Evolutionary conservation across 2,113 vertebrate species (phyloP).

Genomic region (Cryptotis parvus): DNA sequence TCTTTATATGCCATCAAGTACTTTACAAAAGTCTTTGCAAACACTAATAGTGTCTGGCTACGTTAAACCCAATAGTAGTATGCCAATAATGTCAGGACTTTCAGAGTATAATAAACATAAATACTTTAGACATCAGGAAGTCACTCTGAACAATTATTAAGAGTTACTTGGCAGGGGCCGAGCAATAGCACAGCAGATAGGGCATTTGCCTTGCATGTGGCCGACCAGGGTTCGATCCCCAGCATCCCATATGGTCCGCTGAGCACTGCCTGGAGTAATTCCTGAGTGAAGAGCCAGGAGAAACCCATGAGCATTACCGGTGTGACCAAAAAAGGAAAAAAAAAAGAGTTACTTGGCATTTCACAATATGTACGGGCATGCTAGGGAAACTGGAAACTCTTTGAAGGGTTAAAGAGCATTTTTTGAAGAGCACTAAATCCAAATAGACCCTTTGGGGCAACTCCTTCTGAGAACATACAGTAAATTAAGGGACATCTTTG

Average conservation of each 20-base stretch:
- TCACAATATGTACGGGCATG: background rate
- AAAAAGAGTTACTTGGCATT: background rate
- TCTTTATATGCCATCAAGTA: background rate
- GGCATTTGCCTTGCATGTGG: too few relatives aligned
- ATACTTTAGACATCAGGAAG: background rate
- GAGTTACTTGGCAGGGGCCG: too few relatives aligned
- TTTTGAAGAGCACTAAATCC: background rate
- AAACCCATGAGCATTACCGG: too few relatives aligned
- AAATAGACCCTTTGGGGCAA: background rate
- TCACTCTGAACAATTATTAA: too few relatives aligned
- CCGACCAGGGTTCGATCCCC: too few relatives aligned
- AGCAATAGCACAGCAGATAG: too few relatives aligned
- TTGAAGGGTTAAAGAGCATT: background rate
- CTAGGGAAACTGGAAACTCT: background rate
- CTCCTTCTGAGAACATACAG: background rate
- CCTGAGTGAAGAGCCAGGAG: too few relatives aligned
- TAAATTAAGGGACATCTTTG: background rate
- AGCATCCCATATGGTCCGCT: too few relatives aligned
- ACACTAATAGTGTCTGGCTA: background rate
- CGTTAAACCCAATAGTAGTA: background rate
- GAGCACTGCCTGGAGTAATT: too few relatives aligned
- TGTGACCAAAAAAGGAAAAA: too few relatives aligned
- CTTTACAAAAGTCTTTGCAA: background rate
- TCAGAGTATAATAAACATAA: background rate
- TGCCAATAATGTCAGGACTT: background rate